Evolutionary conservation across 2,797 vertebrate species (phyloP).

Genomic region (Sebastolobus alascanus): DNA sequence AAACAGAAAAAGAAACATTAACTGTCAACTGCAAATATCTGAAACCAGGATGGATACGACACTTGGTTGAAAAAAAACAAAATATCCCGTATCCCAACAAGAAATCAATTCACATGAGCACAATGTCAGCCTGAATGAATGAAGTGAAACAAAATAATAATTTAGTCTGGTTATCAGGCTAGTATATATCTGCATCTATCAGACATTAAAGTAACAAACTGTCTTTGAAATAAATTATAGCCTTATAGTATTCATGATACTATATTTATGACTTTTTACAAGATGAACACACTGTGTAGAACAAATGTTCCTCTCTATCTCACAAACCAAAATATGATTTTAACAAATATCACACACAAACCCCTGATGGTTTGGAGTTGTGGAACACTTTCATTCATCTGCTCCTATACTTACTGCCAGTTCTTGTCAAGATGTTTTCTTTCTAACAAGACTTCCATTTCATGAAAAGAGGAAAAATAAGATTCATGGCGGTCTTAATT

Average conservation of each 20-base stretch:
- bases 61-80: neutral
- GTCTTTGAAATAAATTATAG: conserved; percentile 8
- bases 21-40: neutral
- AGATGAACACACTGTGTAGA: neutral
- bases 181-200: neutral
- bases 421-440: conserved; percentile 18
- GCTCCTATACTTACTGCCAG: conserved; percentile 20
- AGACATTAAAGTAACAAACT: conserved; percentile 7
- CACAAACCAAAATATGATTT: conserved; percentile 4
- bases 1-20: neutral
- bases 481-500: conserved; percentile 44
- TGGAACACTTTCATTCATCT: conserved; percentile 24
- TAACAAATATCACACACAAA: conserved; percentile 23
- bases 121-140: neutral
- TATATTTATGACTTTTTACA: neutral
- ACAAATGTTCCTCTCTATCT: conserved; percentile 8
- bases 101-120: neutral
- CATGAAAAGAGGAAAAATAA: neutral
- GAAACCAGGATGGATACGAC: neutral
- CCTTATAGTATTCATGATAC: neutral
- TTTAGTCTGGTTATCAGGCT: neutral
- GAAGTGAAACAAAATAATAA: neutral
- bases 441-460: conserved; percentile 31
- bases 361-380: neutral
- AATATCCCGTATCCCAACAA: neutral